A percentile compares a stretch with the other conserved stretches of the same genome.
phyloP scores from a whole-genome alignment of 2,113 vertebrate species.

The Climacteris rufus region DNA sequence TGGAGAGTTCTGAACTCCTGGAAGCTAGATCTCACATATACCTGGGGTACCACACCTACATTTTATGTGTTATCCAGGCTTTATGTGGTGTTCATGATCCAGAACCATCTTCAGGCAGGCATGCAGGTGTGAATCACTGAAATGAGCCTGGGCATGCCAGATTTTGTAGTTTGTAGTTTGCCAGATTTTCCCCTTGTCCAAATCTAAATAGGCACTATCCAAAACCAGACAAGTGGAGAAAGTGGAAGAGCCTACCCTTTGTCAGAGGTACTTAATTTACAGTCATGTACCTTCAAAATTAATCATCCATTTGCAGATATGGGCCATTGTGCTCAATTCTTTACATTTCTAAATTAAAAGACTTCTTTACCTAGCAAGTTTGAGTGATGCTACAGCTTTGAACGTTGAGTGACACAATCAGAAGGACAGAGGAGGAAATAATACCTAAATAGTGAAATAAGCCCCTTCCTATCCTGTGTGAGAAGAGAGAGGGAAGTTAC shows the following conservation, averaged over 20 bases:
- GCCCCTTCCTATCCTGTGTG: neutral
- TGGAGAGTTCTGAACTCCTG: neutral
- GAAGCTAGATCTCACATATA: neutral
- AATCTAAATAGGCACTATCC: neutral
- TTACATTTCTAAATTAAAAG: neutral
- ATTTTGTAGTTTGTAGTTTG: no score
- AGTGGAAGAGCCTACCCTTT: neutral
- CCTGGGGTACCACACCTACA: neutral
- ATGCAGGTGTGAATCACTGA: neutral
- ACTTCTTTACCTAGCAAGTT: neutral
- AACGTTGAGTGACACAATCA: neutral
- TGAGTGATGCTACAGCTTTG: neutral
- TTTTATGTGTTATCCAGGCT: neutral
- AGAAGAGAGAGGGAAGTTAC: neutral
- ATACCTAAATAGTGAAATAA: neutral
- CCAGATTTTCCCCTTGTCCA: neutral
- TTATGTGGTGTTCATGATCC: neutral
- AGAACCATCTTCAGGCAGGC: neutral
- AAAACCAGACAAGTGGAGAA: neutral
- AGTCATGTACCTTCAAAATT: neutral
- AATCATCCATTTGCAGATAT: neutral
- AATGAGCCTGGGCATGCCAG: neutral
- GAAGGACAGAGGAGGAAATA: neutral
- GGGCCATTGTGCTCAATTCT: neutral
- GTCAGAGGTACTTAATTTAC: neutral